phyloP scores from a whole-genome alignment of 1,140 invertebrate species.

The Drosophila littoralis region DNA sequence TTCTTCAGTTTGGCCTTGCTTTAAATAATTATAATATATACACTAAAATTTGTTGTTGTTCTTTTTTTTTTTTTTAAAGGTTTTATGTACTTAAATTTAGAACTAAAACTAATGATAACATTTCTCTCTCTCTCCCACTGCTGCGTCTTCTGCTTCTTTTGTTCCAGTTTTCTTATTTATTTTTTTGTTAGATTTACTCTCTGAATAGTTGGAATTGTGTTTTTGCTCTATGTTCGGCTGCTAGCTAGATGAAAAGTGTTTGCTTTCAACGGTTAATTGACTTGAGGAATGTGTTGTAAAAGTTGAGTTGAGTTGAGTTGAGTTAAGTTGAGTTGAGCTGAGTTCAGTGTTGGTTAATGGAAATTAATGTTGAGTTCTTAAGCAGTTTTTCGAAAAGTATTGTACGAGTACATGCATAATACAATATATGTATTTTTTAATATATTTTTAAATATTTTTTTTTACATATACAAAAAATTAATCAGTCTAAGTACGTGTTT shows the following conservation, averaged over 20 bases:
- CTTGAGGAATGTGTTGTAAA: slow-evolving; percentile 49
- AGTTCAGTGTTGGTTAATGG: slow-evolving; percentile 22
- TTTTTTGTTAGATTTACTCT: slow-evolving; percentile 21
- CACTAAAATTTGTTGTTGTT: slow-evolving; percentile 55
- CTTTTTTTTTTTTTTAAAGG: slow-evolving; percentile 38
- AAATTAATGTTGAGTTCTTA: slow-evolving; percentile 30
- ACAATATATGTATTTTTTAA: slow-evolving; percentile 39
- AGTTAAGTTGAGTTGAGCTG: background rate
- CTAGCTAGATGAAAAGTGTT: slow-evolving; percentile 46
- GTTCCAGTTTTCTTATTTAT: slow-evolving; percentile 45
- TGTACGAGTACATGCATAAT: slow-evolving; percentile 24
- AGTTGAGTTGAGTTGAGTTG: slow-evolving; percentile 7
- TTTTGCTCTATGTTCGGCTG: slow-evolving; percentile 20
- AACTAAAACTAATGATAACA: slow-evolving; percentile 82
- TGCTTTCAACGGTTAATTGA: slow-evolving; percentile 61
- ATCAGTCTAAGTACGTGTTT: slow-evolving; percentile 77
- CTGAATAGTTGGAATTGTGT: slow-evolving; percentile 19
- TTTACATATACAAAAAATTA: slow-evolving; percentile 80
- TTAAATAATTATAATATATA: slow-evolving; percentile 64
- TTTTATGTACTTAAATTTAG: slow-evolving; percentile 65
- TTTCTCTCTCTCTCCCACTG: slow-evolving; percentile 40
- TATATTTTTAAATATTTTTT: slow-evolving; percentile 57
- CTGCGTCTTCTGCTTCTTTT: background rate
- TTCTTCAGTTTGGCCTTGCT: slow-evolving; percentile 53
- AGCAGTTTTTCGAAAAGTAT: slow-evolving; percentile 29